Evolutionary conservation across 1,140 invertebrate genomes (phyloP).

Genomic region (Drosophila truncata): DNA sequence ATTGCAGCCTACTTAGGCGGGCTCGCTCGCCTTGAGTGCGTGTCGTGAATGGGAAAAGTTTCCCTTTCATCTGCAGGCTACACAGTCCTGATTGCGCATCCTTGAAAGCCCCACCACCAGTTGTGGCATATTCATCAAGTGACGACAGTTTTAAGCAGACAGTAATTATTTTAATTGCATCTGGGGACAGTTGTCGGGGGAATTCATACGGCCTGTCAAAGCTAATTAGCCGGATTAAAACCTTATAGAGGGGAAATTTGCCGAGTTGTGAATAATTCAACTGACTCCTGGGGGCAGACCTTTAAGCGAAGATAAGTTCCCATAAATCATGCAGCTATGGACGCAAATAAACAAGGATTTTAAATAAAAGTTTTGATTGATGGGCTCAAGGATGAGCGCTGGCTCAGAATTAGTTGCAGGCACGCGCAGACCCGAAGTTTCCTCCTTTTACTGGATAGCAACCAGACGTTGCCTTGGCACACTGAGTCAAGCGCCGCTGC

Average conservation of each 20-base stretch:
- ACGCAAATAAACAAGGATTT: conserved; percentile 30
- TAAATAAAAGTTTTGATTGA: conserved; percentile 48
- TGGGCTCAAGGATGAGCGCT: conserved; percentile 43
- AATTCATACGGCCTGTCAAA: not conserved
- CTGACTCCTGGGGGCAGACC: not conserved
- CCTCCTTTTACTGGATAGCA: conserved; percentile 27
- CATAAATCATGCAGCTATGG: conserved; percentile 50
- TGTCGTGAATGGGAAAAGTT: conserved; percentile 31
- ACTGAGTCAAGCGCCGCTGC: conserved; percentile 14
- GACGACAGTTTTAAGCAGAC: conserved; percentile 46
- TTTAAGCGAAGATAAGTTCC: not conserved
- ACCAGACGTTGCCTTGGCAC: conserved; percentile 62
- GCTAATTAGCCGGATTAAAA: conserved; percentile 27
- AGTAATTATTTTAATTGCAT: conserved; percentile 59
- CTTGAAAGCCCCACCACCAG: conserved; percentile 19
- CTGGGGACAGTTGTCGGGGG: conserved; percentile 1
- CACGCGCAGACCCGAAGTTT: conserved; percentile 9
- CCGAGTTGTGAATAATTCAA: conserved; percentile 6
- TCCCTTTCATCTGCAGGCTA: conserved; percentile 34
- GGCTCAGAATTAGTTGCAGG: conserved; percentile 24
- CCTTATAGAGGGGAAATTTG: conserved; percentile 1
- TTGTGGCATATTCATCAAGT: conserved; percentile 45
- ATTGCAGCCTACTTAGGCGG: conserved; percentile 50
- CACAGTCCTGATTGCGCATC: conserved; percentile 47
- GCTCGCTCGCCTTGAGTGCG: conserved; percentile 33